These are phyloP conservation scores for Smittia aterrima DNA, from an alignment of 2,888 invertebrate genomes.

Conservation along the genomic window DNA sequence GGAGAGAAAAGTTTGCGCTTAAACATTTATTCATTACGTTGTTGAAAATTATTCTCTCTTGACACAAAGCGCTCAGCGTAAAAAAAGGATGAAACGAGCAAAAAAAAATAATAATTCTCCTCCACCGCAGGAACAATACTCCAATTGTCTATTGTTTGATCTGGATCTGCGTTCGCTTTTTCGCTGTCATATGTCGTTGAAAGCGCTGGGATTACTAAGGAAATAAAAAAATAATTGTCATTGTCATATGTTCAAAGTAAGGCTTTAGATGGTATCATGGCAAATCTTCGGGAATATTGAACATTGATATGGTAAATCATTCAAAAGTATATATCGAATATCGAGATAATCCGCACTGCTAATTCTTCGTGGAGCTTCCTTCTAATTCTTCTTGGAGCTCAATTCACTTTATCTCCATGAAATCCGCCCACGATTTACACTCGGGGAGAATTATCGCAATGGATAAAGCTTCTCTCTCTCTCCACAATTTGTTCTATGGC, in stretches of 20 bases:
- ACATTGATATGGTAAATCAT: not conserved
- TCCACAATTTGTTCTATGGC: not conserved
- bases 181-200: constrained; percentile 9
- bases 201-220: not conserved
- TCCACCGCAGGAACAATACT: constrained; percentile 14
- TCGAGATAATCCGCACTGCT: not conserved
- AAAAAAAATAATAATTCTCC: constrained; percentile 29
- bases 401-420: not conserved
- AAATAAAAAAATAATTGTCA: constrained; percentile 26
- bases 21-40: constrained; percentile 1
- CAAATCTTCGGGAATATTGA: not conserved
- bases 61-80: not conserved
- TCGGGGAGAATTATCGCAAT: not conserved
- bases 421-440: not conserved
- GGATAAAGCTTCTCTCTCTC: constrained; percentile 2
- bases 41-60: not conserved
- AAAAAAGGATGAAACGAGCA: constrained; percentile 10
- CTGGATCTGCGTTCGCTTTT: not conserved
- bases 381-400: constrained; percentile 2
- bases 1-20: constrained; percentile 5
- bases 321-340: not conserved
- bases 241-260: constrained; percentile 30
- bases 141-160: constrained; percentile 38
- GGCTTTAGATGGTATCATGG: constrained; percentile 11
- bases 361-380: not conserved